These are phyloP conservation scores for Spisula solida DNA, from an alignment of 2,888 invertebrate genomes.

Conservation along the genomic window DNA sequence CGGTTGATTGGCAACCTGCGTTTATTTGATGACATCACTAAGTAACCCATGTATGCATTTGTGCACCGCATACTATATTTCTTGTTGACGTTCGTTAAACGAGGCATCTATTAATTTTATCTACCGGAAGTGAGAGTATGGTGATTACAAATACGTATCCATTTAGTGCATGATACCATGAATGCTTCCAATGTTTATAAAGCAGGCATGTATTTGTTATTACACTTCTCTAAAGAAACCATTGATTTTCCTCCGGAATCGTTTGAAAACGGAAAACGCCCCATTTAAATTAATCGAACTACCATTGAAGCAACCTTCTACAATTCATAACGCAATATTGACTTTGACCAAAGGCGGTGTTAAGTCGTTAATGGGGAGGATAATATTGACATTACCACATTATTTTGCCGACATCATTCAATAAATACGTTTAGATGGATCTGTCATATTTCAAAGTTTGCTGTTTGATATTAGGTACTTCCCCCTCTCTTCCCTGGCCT, in stretches of 20 bases:
- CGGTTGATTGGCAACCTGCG: too few relatives aligned
- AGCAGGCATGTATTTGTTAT: neutral
- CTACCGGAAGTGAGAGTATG: neutral
- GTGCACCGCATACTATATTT: slow-evolving; percentile 17
- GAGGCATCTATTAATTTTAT: neutral
- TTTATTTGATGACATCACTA: neutral
- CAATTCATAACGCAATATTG: neutral
- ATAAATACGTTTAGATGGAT: neutral
- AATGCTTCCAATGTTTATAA: neutral
- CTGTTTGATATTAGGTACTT: neutral
- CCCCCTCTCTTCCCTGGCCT: too few relatives aligned
- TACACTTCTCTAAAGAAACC: neutral
- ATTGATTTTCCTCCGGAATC: neutral
- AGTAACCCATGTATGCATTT: neutral
- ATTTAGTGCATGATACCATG: neutral
- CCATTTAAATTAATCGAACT: slow-evolving; percentile 9
- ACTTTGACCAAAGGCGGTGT: slow-evolving; percentile 10
- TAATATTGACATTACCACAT: neutral
- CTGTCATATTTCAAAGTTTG: neutral
- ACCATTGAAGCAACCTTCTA: neutral
- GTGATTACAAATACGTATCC: neutral
- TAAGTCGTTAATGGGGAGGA: neutral
- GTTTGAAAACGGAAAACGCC: neutral
- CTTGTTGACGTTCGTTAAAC: neutral
- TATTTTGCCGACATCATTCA: neutral